Conservation (phyloP, 2,888 invertebrate species). For the Cephus spinipes region DNA sequence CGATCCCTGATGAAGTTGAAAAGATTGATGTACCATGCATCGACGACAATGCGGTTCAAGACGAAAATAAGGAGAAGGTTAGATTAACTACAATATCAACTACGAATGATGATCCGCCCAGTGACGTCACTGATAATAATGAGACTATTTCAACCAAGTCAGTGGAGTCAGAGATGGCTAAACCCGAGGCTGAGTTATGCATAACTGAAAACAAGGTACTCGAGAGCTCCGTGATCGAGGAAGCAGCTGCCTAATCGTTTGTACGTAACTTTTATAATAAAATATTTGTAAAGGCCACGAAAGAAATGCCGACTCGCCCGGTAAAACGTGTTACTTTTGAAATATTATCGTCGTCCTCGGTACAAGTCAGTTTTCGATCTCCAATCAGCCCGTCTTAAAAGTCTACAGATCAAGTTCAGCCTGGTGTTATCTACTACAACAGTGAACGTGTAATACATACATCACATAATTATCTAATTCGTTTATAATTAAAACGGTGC, state of each 20-base stretch:
- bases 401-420: background rate
- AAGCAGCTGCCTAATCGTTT: slow-evolving; percentile 57
- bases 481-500: background rate
- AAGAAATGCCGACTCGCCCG: background rate
- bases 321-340: background rate
- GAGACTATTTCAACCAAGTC: slow-evolving; percentile 6
- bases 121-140: background rate
- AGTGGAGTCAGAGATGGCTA: slow-evolving; percentile 26
- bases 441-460: background rate
- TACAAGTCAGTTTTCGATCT: background rate
- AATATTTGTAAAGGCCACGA: slow-evolving; percentile 3
- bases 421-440: background rate
- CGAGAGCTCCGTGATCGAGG: slow-evolving; percentile 54
- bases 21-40: slow-evolving; percentile 1
- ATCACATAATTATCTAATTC: background rate
- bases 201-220: slow-evolving; percentile 37
- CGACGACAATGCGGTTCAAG: background rate
- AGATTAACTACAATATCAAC: background rate
- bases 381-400: background rate
- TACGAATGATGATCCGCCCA: slow-evolving; percentile 3
- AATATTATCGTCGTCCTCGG: background rate
- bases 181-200: slow-evolving; percentile 41
- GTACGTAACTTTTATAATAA: slow-evolving; percentile 17
- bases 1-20: slow-evolving; percentile 17
- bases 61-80: background rate